These are phyloP conservation scores for Leucoraja ocellata DNA, from an alignment of 2,797 vertebrate species.

Conservation along the genomic window DNA sequence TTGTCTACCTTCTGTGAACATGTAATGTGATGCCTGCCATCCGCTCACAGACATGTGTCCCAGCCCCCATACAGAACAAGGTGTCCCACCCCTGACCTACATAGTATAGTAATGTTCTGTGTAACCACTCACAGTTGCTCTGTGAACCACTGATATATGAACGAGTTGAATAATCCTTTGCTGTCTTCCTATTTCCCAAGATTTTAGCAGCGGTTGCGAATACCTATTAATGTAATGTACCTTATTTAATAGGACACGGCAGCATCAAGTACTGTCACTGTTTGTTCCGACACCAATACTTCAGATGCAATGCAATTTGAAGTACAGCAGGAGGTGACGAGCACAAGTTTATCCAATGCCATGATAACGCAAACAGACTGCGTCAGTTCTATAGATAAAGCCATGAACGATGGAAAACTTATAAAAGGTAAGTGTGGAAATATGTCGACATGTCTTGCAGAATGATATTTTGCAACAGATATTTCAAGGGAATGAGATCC, in stretches of 20 bases:
- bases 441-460: too few relatives aligned
- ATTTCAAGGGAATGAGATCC: too few relatives aligned
- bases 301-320: neutral
- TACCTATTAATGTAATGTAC: neutral
- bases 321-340: neutral
- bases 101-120: neutral
- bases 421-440: constrained; percentile 71
- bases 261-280: neutral
- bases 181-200: too few relatives aligned
- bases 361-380: constrained; percentile 28
- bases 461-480: neutral
- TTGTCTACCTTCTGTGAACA: too few relatives aligned
- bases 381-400: constrained; percentile 48
- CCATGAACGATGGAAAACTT: constrained; percentile 66
- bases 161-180: too few relatives aligned
- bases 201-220: neutral
- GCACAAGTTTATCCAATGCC: neutral
- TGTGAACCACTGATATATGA: too few relatives aligned
- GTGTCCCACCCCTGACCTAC: too few relatives aligned
- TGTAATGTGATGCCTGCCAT: too few relatives aligned
- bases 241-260: neutral
- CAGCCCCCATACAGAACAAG: too few relatives aligned
- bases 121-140: too few relatives aligned
- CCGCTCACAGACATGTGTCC: too few relatives aligned
- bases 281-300: neutral